Base-by-base conservation (phyloP, 2,797 vertebrate genomes). In the Perodicticus potto region DNA sequence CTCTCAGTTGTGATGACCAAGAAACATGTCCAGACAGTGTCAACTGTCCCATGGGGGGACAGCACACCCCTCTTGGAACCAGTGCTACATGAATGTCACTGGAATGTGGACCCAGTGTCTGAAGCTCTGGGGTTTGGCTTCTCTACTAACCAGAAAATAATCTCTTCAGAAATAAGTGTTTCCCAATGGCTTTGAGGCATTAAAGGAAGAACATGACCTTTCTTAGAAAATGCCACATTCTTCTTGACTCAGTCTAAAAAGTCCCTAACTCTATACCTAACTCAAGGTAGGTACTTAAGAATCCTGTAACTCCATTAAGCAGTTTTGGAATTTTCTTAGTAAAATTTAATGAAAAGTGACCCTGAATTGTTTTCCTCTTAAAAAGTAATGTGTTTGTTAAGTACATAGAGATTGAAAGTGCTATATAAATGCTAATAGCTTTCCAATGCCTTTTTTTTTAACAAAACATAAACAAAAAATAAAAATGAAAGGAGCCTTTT, bases 331-430 rank as follows among this genome's bases (percentile, higher is more conserved):
- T 86, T 93, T 85, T 85, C 86, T 95, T 70, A 77, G 72, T 61
- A 80, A 89, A 88, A 86, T 69, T 69, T 86, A 89, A 80, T 40
- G 61, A 78, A 89, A 86, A 89, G 65, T 65, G 70, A 55, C 32
- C 45, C 63, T 20, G 13, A 63, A 76, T 19, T 65, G 49, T 23
- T 86, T 83, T 87, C 25, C 73, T 53, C 20, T 89, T 70, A 49
- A 78, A 91, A 92, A 87, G 45, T 25, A 92, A 86, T 34, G 34
- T 83, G 83, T 25, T 40, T 57, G 74, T 49, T 95, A 91, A 94
- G 29, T 23, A 87, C 74, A 53, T 40, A 74, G 43, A 93, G 23
- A 91, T 4, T 34, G 13, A 80, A 91, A 89, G n/a, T 78, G 49
- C 74, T 83, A 65, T 43, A n/a, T 73, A 95, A 74, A 93, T 49